Percentiles rank a stretch among this genome's conserved stretches.
Evolutionary conservation across 2,113 vertebrate genomes (phyloP).

Genomic region (Setophaga petechia): DNA sequence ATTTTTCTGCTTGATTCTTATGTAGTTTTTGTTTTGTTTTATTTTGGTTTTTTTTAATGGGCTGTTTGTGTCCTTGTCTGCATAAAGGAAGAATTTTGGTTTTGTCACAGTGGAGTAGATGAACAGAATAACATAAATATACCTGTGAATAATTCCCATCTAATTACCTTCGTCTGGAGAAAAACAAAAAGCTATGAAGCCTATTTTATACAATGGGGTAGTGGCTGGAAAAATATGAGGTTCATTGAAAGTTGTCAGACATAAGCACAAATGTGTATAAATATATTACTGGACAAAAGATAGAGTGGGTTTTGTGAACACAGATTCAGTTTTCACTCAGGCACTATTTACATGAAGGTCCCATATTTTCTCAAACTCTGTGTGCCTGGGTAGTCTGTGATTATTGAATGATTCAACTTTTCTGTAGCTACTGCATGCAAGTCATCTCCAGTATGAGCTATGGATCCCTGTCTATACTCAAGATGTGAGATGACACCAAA

Average conservation of each 20-base stretch:
- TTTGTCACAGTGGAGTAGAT: background rate
- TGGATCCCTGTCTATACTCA: rapidly evolving
- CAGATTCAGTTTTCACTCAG: background rate
- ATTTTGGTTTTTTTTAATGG: background rate
- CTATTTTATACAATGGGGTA: background rate
- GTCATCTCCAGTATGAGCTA: background rate
- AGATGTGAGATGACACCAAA: background rate
- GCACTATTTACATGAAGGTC: background rate
- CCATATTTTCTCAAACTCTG: background rate
- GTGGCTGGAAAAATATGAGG: rapidly evolving
- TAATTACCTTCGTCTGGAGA: background rate
- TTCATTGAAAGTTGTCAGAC: background rate
- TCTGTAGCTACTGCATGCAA: background rate
- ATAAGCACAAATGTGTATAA: background rate
- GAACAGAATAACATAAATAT: background rate
- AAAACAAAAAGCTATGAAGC: background rate
- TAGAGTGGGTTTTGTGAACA: background rate
- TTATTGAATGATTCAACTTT: background rate
- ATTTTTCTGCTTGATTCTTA: background rate
- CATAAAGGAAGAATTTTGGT: background rate
- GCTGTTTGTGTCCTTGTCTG: background rate
- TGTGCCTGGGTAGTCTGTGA: background rate
- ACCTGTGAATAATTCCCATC: background rate
- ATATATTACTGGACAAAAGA: background rate
- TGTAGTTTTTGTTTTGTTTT: background rate